Evolutionary conservation across 2,888 invertebrate species (phyloP).

Genomic region (Physocephala rufipes): DNA sequence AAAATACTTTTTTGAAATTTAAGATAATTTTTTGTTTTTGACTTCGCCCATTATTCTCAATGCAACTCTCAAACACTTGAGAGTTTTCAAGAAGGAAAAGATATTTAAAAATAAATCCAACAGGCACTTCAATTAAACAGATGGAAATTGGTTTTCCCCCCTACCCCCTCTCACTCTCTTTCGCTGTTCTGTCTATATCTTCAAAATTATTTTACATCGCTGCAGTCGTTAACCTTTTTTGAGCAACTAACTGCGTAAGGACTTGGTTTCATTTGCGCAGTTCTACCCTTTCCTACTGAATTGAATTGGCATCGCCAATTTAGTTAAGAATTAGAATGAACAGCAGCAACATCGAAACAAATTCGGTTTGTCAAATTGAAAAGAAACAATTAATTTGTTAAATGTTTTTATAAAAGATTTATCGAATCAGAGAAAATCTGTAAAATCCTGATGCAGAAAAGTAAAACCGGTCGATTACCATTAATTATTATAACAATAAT

Average conservation of each 20-base stretch:
- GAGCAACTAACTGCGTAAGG: too few relatives aligned
- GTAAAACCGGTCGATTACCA: too few relatives aligned
- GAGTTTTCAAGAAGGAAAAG: too few relatives aligned
- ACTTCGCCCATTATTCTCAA: too few relatives aligned
- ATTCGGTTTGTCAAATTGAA: conserved; percentile 17
- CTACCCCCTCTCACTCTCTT: not conserved
- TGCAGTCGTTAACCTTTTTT: too few relatives aligned
- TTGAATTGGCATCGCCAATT: too few relatives aligned
- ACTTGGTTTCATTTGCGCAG: too few relatives aligned
- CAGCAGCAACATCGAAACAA: conserved; percentile 18
- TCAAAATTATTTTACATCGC: too few relatives aligned
- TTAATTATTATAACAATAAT: not conserved
- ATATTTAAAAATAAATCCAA: not conserved
- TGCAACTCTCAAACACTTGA: too few relatives aligned
- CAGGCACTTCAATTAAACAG: not conserved
- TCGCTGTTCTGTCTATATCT: not conserved
- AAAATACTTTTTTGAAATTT: too few relatives aligned
- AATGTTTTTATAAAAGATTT: not conserved
- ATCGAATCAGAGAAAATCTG: not conserved
- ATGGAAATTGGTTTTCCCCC: not conserved
- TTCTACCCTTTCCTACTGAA: too few relatives aligned
- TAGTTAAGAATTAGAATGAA: not conserved
- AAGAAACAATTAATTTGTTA: not conserved
- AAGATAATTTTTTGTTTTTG: too few relatives aligned
- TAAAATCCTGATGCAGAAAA: not conserved